These are phyloP conservation scores for Pithys albifrons DNA, from an alignment of 2,113 vertebrate genomes.

Conservation along the genomic window DNA sequence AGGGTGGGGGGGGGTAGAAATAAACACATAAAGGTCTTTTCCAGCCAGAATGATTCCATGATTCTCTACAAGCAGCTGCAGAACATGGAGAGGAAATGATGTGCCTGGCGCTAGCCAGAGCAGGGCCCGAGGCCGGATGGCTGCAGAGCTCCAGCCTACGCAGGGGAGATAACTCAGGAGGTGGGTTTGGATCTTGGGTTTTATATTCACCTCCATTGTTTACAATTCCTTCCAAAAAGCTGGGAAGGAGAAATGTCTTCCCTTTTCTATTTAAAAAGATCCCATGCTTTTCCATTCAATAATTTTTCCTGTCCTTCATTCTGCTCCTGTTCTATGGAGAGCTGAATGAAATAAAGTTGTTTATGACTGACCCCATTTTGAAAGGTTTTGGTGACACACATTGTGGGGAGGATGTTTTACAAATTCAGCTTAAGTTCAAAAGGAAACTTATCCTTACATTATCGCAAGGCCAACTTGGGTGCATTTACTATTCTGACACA, in stretches of 20 bases:
- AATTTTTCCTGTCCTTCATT: not conserved
- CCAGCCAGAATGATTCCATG: not conserved
- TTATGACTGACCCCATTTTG: not conserved
- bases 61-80: not conserved
- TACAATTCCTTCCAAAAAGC: not conserved
- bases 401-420: not conserved
- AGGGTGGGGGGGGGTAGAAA: too few species aligned
- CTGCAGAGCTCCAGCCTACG: not conserved
- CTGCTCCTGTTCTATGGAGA: not conserved
- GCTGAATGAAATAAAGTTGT: not conserved
- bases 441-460: not conserved
- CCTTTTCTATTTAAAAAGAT: not conserved
- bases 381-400: not conserved
- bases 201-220: not conserved
- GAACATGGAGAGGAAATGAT: not conserved
- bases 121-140: not conserved
- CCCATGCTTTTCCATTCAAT: not conserved
- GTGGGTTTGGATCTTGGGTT: not conserved
- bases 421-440: not conserved
- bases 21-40: not conserved
- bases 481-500: not conserved
- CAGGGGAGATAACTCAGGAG: not conserved
- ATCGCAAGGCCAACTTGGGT: not conserved
- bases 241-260: not conserved
- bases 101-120: not conserved